phyloP scores from a whole-genome alignment of 2,888 invertebrate genomes.

The Eustalomyia histrio region DNA sequence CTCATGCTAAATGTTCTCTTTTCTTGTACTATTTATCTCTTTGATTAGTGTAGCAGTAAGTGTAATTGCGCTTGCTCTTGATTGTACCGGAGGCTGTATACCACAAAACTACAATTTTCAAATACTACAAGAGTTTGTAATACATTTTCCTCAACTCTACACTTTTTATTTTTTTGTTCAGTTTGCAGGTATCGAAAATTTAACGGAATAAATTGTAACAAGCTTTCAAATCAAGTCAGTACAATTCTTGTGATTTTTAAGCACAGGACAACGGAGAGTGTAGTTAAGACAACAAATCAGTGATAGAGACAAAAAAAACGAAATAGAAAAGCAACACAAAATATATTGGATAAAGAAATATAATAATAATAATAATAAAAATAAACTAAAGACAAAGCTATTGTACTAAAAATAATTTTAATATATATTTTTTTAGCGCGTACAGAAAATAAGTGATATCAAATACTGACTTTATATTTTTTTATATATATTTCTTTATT shows the following conservation, averaged over 20 bases:
- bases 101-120: conserved; percentile 55
- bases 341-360: too few species aligned
- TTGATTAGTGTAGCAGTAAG: background rate
- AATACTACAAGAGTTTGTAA: conserved; percentile 32
- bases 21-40: background rate
- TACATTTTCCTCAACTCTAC: conserved; percentile 43
- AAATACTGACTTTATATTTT: background rate
- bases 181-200: conserved; percentile 34
- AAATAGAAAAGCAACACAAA: conserved; percentile 3
- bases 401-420: background rate
- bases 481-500: background rate
- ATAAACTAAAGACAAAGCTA: background rate
- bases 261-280: conserved; percentile 74
- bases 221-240: conserved; percentile 69
- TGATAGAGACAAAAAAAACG: conserved; percentile 22
- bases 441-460: background rate
- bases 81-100: conserved; percentile 44
- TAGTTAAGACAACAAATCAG: conserved; percentile 36
- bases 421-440: background rate
- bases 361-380: background rate
- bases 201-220: conserved; percentile 37
- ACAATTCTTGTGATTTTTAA: conserved; percentile 74
- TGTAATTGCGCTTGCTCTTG: conserved; percentile 32
- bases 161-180: background rate
- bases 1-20: background rate